A percentile compares a stretch with the other conserved stretches of the same genome.
These are phyloP conservation scores for Drosophila ezoana DNA, from an alignment of 2,888 invertebrate species.

Conservation along the genomic window DNA sequence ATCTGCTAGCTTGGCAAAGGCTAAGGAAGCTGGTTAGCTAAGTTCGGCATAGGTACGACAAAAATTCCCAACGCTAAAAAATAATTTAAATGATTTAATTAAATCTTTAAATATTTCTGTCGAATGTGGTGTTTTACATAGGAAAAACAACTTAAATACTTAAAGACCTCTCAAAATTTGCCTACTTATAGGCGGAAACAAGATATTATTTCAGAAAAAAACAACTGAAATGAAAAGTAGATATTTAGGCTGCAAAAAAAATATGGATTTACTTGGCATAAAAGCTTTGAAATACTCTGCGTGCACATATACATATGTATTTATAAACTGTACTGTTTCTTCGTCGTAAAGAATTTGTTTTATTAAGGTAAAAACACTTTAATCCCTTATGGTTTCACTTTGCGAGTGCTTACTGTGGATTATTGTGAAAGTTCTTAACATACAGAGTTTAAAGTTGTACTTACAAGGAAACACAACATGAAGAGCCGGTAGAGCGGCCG, in stretches of 20 bases:
- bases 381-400: too few relatives aligned
- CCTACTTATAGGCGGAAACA: conserved; percentile 6
- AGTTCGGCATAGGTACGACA: not conserved
- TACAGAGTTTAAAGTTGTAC: conserved; percentile 7
- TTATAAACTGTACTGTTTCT: too few relatives aligned
- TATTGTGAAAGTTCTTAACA: conserved; percentile 13
- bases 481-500: conserved; percentile 14
- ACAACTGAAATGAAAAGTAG: not conserved
- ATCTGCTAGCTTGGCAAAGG: not conserved
- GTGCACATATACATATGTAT: too few relatives aligned
- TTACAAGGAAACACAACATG: conserved; percentile 14
- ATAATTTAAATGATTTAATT: too few relatives aligned
- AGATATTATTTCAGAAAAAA: not conserved
- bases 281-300: too few relatives aligned
- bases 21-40: not conserved
- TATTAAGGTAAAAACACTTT: too few relatives aligned
- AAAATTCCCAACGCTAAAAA: not conserved
- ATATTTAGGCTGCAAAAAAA: not conserved
- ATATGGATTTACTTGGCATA: too few relatives aligned
- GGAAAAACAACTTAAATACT: too few relatives aligned
- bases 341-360: not conserved
- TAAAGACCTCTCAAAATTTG: not conserved
- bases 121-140: too few relatives aligned
- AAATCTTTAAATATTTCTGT: too few relatives aligned
- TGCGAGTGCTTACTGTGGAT: too few relatives aligned